Evolutionary conservation across 2,888 invertebrate genomes (phyloP).

Genomic region (Phaedon cochleariae): DNA sequence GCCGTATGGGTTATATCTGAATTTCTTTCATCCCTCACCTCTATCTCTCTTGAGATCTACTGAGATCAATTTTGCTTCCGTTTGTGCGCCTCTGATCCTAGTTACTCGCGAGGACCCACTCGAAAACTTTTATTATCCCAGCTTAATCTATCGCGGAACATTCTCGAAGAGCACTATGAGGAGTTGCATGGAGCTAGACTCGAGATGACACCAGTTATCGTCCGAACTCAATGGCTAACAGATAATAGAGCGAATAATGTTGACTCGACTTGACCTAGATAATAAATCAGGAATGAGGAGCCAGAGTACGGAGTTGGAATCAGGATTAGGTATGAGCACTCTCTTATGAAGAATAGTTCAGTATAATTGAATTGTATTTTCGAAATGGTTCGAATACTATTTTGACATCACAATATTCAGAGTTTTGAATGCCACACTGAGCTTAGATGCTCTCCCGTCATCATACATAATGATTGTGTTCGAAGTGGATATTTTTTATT

Average conservation of each 20-base stretch:
- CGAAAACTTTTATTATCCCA: slow-evolving; percentile 12
- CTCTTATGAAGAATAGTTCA: no score
- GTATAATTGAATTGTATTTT: no score
- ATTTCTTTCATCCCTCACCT: no score
- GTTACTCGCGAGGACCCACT: background rate
- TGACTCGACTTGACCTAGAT: slow-evolving; percentile 10
- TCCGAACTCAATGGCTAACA: slow-evolving; percentile 16
- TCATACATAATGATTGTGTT: no score
- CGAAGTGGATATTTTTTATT: no score
- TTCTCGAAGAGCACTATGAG: slow-evolving; percentile 10
- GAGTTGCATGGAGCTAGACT: slow-evolving; percentile 10
- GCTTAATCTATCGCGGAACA: slow-evolving; percentile 16
- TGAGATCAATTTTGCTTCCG: no score
- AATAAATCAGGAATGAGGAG: background rate
- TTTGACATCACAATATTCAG: no score
- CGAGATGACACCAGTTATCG: background rate
- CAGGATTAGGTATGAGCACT: background rate
- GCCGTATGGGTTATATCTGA: no score
- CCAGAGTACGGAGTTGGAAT: background rate
- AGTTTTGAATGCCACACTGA: no score
- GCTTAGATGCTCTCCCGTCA: no score
- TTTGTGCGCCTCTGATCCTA: background rate
- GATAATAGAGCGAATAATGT: slow-evolving; percentile 12
- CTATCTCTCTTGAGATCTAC: no score
- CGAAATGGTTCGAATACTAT: no score